Evolutionary conservation across 2,797 vertebrate species (phyloP), one percentile per base, ranked within the genome.

Genomic region (Percopsis omiscomaycus): DNA sequence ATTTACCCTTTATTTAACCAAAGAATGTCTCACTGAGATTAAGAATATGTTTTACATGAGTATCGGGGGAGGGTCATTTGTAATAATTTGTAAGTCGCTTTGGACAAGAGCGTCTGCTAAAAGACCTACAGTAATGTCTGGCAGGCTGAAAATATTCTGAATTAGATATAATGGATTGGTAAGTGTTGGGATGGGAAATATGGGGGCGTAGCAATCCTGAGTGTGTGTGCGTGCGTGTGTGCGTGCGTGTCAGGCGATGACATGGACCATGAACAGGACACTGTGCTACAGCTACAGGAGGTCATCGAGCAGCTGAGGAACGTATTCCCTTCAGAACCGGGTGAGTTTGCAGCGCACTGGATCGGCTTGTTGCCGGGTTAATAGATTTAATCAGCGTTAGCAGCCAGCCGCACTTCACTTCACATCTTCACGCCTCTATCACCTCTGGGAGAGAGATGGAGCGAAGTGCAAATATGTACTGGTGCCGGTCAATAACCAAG

Each of bases 271-370:
- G 95, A 95, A 68, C 95, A 95, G 68, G 95, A 98, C 57, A 96
- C 97, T 11, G 96, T 96, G 62, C 72, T 97, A 82, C 96, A 97
- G 86, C 92, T 99, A 66, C 97, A 99, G 83, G 96, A 99, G 77
- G 97, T 99, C 69, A 99, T 99, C 79, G 95, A 98, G 88, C 97
- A 98, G 86, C 92, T 99, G 86, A 94, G 94, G 72, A 98, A 95
- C 48, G 94, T 96, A 86, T 98, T 99, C 86, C 97, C 97, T 56
- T 91, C 89, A 10, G 92, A 94, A 75, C 88, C 90, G 5, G 89
- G 91, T 88, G 73, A 88, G 86, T 82, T 62, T 5, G 27, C 28
- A n/a, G 6, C 10, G 54, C 48, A 45, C 14, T 15, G 22, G 4
- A 30, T 30, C 13, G 30, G 29, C 14, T 5, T 13, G 50, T 51